These are phyloP conservation scores for Byasa hedistus DNA, from an alignment of 2,888 invertebrate genomes.

Conservation along the genomic window DNA sequence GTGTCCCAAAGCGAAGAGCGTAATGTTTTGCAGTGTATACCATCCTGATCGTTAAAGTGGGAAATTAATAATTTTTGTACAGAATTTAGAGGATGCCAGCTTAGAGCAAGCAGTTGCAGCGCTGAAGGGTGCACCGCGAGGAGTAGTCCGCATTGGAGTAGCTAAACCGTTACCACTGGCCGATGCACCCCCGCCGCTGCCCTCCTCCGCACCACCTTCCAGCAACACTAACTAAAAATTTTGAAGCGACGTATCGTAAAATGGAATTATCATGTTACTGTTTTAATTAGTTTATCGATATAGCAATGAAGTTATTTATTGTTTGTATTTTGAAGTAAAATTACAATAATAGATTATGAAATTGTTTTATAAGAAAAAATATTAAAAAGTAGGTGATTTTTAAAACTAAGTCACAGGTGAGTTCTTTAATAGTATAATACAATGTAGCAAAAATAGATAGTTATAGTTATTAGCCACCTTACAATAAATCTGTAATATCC, in stretches of 20 bases:
- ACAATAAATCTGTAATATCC: too few relatives aligned
- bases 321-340: background rate
- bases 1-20: too few relatives aligned
- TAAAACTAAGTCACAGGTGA: background rate
- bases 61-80: background rate
- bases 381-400: too few relatives aligned
- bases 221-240: constrained; percentile 15
- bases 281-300: background rate
- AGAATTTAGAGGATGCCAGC: constrained; percentile 94
- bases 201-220: constrained; percentile 54
- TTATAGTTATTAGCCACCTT: background rate
- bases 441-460: background rate
- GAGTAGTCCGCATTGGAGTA: constrained; percentile 96
- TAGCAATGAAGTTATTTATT: background rate
- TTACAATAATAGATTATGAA: background rate
- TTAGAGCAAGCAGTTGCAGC: constrained; percentile 98
- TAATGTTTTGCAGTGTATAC: too few relatives aligned
- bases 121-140: constrained; percentile 96
- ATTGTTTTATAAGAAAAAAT: background rate
- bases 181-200: constrained; percentile 79
- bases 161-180: constrained; percentile 94
- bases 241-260: background rate
- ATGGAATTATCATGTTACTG: background rate
- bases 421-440: background rate
- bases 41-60: too few relatives aligned